phyloP scores from a whole-genome alignment of 2,797 vertebrate species.

The Neosalanx taihuensis region DNA sequence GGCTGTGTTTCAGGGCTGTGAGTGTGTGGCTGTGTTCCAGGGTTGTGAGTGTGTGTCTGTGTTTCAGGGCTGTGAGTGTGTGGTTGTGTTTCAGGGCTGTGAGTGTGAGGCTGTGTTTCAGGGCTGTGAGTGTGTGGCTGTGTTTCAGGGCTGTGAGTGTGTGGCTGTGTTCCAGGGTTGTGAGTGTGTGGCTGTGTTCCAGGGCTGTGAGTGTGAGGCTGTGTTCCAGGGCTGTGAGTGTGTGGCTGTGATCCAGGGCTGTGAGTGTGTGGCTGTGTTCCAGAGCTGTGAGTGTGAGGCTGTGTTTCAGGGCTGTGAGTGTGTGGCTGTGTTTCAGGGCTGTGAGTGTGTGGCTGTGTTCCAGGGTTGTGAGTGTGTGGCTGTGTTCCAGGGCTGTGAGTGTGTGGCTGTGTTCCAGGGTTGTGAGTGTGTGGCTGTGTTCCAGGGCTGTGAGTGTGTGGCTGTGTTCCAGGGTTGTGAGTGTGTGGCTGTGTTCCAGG shows the following conservation, averaged over 20 bases:
- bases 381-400: background rate
- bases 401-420: conserved; percentile 62
- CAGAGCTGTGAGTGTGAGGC: background rate
- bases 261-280: background rate
- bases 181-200: background rate
- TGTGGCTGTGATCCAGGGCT: too few species aligned
- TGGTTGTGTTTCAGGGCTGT: too few species aligned
- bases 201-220: background rate
- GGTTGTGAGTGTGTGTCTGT: conserved; percentile 70
- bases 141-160: conserved; percentile 75
- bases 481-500: conserved; percentile 54
- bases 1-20: background rate
- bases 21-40: conserved; percentile 35
- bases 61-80: too few species aligned
- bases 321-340: conserved; percentile 34
- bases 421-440: conserved; percentile 55
- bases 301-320: conserved; percentile 71
- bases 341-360: too few species aligned
- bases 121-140: background rate
- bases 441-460: too few species aligned
- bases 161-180: too few species aligned
- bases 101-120: background rate
- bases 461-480: background rate
- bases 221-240: conserved; percentile 75
- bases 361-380: too few species aligned